Base-by-base conservation (phyloP, 64 coral and sea anemone genomes). In the Pocillopora verrucosa region DNA sequence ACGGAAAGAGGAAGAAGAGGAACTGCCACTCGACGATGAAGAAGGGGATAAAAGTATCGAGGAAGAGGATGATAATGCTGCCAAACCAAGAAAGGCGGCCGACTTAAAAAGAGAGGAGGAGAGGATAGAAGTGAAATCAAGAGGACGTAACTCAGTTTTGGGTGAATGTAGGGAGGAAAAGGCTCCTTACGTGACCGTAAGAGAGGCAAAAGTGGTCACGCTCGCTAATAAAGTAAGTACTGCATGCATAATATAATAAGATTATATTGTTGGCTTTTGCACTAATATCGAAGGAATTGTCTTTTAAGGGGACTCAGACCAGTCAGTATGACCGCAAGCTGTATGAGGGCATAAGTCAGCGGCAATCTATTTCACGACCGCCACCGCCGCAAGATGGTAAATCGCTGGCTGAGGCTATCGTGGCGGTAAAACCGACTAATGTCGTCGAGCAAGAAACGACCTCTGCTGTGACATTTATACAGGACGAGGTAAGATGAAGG, bases 221-320 rank as follows among this genome's bases (percentile, higher is more conserved):
- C 74, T 96, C 5, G 89, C 82, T 34, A 82, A 96, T 63, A 96
- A 82, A 92, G 94, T 96, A 73, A 61, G 61, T 84, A 22, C 12
- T 36, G 12, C 41, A 51, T 51, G 41, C 41, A 63, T 63, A 67
- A 65, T 65, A 0, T 17, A 68, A 10, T n/a, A 22, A 20, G 22
- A 24, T 24, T 2, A 0, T 70, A 10, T 16, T 51, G 13, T 15
- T 9, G 72, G 36, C 34, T 16, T 36, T 38, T 74, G 61, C 68
- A 34, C 36, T 41, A 41, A 73, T 15, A 51, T 58, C 7, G 41
- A 87, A 67, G 69, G 57, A 16, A 64, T 88, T 35, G 13, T 34
- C 72, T 17, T 79, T 59, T 60, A 92, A 96, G 95, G 95, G 95
- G 76, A 91, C 95, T 17, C 95, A 96, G 72, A 93, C 91, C 24